phyloP scores from a whole-genome alignment of 2,113 vertebrate genomes.

The Leptocoma aspasia region DNA sequence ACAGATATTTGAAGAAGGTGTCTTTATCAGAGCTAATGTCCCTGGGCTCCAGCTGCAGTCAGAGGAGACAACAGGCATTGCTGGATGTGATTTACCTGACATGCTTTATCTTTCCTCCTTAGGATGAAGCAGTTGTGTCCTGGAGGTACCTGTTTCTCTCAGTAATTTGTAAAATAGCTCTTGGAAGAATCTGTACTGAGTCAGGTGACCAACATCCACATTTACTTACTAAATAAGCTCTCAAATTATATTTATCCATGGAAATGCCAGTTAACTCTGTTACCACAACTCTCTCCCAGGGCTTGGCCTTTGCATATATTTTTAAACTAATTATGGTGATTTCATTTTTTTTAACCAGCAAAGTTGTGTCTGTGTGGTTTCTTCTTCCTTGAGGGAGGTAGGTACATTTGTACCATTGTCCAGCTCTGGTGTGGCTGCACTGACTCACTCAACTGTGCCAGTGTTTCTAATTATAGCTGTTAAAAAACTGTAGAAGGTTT shows the following conservation, averaged over 20 bases:
- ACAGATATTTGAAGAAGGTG: not conserved
- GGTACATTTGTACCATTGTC: not conserved
- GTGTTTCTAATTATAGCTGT: not conserved
- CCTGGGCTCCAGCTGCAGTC: not conserved
- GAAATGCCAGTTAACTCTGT: not conserved
- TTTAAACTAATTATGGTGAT: not conserved
- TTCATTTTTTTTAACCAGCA: not conserved
- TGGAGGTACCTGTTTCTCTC: not conserved
- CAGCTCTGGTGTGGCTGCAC: not conserved
- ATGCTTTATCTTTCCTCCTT: not conserved
- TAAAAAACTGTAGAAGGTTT: not conserved
- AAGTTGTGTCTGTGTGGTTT: not conserved
- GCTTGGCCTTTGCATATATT: not conserved
- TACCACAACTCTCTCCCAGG: not conserved
- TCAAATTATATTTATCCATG: not conserved
- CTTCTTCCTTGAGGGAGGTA: not conserved
- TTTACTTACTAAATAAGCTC: not conserved
- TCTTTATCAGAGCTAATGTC: not conserved
- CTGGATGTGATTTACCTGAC: not conserved
- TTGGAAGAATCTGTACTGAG: not conserved
- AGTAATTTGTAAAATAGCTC: not conserved
- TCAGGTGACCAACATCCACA: not conserved
- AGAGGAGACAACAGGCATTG: not conserved
- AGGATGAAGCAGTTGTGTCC: not conserved
- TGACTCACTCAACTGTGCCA: not conserved